Percentiles rank a stretch among this genome's conserved stretches.
phyloP scores from a whole-genome alignment of 2,888 invertebrate species.

The Caenorhabditis sp. region DNA sequence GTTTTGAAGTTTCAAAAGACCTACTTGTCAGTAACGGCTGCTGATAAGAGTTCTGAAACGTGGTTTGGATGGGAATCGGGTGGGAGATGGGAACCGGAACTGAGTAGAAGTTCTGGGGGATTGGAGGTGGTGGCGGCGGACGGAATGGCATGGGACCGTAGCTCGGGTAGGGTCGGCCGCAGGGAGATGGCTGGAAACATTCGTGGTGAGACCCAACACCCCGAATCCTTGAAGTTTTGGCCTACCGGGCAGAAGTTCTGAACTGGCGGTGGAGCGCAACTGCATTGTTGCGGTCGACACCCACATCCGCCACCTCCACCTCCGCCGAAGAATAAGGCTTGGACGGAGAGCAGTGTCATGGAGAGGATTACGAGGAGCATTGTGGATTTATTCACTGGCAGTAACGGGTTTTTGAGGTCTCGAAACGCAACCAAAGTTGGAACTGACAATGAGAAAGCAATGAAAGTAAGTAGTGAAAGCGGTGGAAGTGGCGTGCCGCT shows the following conservation, averaged over 20 bases:
- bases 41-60: slow-evolving; percentile 44
- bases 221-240: not conserved
- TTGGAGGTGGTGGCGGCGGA: slow-evolving; percentile 29
- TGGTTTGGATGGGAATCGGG: slow-evolving; percentile 30
- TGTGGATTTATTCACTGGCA: too few species aligned
- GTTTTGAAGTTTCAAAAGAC: not conserved
- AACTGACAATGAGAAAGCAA: too few species aligned
- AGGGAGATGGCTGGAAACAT: slow-evolving; percentile 35
- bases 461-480: slow-evolving; percentile 45
- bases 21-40: slow-evolving; percentile 26
- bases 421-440: too few species aligned
- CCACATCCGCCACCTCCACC: slow-evolving; percentile 48
- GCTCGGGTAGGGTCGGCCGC: slow-evolving; percentile 4
- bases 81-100: slow-evolving; percentile 26
- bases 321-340: slow-evolving; percentile 33
- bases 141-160: slow-evolving; percentile 28
- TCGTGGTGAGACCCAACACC: not conserved
- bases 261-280: slow-evolving; percentile 20
- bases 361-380: slow-evolving; percentile 7
- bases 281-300: slow-evolving; percentile 31
- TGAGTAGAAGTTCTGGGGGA: slow-evolving; percentile 31
- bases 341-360: slow-evolving; percentile 2
- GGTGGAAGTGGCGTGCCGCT: slow-evolving; percentile 53
- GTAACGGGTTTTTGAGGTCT: too few species aligned
- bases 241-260: slow-evolving; percentile 38